Evolutionary conservation across 2,888 invertebrate genomes (phyloP).

Genomic region (Theristus sp.): DNA sequence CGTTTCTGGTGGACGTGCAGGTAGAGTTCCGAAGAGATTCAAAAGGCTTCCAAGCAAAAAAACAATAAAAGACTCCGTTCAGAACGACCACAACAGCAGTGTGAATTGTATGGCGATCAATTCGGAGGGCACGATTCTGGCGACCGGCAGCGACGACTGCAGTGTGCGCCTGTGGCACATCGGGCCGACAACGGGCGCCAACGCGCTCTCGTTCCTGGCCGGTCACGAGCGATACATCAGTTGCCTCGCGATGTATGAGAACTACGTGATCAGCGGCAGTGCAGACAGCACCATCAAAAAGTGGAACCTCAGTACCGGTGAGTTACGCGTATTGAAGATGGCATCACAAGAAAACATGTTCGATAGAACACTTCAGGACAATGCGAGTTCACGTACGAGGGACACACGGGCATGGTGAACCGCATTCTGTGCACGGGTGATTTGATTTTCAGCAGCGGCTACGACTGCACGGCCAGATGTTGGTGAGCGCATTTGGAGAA

Average conservation of each 20-base stretch:
- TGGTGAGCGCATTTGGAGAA: conserved; percentile 24
- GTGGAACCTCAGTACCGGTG: conserved; percentile 36
- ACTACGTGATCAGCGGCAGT: conserved; percentile 36
- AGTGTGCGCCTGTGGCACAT: conserved; percentile 36
- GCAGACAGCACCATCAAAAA: conserved; percentile 37
- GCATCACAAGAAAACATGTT: too few relatives aligned
- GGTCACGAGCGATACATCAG: conserved; percentile 37
- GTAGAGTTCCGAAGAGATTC: too few relatives aligned
- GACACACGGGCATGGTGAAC: conserved; percentile 35
- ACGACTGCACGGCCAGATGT: conserved; percentile 29
- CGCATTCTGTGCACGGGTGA: conserved; percentile 34
- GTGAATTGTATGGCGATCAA: conserved; percentile 38
- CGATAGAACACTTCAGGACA: conserved; percentile 20
- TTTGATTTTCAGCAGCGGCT: conserved; percentile 25
- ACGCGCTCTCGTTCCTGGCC: conserved; percentile 24
- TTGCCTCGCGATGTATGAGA: conserved; percentile 33
- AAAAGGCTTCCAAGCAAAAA: too few relatives aligned
- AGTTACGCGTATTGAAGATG: neutral
- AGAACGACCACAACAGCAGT: conserved; percentile 32
- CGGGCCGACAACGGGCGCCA: conserved; percentile 4
- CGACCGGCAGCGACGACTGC: conserved; percentile 37
- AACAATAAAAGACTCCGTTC: too few relatives aligned
- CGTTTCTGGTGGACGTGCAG: too few relatives aligned
- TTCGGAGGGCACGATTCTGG: conserved; percentile 36
- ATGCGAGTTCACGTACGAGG: conserved; percentile 32